Percentiles rank a stretch among this genome's conserved stretches.
phyloP scores from a whole-genome alignment of 2,888 invertebrate species.

The Synergus gifuensis region DNA sequence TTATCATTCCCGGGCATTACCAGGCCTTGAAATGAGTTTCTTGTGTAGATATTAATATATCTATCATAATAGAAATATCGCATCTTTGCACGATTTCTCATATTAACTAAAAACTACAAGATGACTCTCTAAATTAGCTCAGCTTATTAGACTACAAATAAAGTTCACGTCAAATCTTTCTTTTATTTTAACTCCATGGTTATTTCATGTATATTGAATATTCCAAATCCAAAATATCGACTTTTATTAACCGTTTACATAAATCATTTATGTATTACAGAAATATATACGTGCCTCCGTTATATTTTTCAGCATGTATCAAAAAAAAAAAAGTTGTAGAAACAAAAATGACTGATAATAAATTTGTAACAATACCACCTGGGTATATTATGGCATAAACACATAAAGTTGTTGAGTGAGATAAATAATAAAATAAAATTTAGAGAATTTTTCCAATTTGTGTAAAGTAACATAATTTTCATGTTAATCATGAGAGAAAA shows the following conservation, averaged over 20 bases:
- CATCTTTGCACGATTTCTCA: neutral
- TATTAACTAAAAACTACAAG: neutral
- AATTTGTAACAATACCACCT: neutral
- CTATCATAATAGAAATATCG: neutral
- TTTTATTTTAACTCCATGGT: too few species aligned
- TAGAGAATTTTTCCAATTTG: neutral
- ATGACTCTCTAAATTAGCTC: too few species aligned
- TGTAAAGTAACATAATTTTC: neutral
- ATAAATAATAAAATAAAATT: neutral
- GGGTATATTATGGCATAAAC: neutral
- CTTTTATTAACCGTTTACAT: neutral
- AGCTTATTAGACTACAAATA: too few species aligned
- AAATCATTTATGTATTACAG: neutral
- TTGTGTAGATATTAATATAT: constrained; percentile 42
- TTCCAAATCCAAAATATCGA: neutral
- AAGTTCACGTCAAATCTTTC: too few species aligned
- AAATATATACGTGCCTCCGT: neutral
- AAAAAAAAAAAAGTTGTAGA: neutral
- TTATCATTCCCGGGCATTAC: constrained; percentile 64
- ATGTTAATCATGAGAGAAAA: neutral
- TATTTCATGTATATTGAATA: neutral
- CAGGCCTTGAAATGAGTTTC: constrained; percentile 68
- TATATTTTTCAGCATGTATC: neutral
- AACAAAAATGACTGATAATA: neutral
- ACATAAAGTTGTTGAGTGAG: neutral